These are phyloP conservation scores for Catocala nupta DNA, from an alignment of 2,888 invertebrate species.

Conservation along the genomic window DNA sequence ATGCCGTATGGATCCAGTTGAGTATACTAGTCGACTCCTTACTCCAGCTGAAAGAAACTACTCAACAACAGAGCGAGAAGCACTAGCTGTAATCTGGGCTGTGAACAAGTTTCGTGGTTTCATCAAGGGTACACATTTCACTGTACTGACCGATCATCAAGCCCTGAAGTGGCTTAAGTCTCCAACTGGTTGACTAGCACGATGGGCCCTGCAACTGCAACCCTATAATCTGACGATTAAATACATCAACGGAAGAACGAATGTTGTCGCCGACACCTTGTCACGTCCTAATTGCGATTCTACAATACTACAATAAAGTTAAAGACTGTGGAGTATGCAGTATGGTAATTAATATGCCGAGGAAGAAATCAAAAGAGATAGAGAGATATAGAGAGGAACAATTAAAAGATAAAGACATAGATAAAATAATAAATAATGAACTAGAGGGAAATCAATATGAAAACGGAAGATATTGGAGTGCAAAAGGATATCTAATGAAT, in stretches of 20 bases:
- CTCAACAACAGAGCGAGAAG: constrained; percentile 4
- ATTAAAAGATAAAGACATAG: constrained; percentile 10
- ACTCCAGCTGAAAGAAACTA: constrained; percentile 48
- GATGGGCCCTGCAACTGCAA: constrained; percentile 71
- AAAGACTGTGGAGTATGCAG: constrained; percentile 21
- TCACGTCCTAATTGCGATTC: constrained; percentile 14
- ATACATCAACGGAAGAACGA: constrained; percentile 62
- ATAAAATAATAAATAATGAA: constrained; percentile 7
- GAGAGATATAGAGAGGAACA: constrained; percentile 10
- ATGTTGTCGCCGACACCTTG: constrained; percentile 64
- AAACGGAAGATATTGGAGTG: background rate
- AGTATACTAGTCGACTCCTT: constrained; percentile 48
- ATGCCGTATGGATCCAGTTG: constrained; percentile 20
- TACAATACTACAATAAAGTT: background rate
- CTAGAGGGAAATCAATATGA: constrained; percentile 5
- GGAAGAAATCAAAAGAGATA: background rate
- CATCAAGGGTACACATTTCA: constrained; percentile 57
- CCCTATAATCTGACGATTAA: constrained; percentile 61
- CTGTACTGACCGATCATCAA: constrained; percentile 70
- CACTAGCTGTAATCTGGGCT: constrained; percentile 1
- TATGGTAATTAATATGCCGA: constrained; percentile 7
- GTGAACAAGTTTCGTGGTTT: constrained; percentile 36
- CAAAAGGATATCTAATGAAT: constrained; percentile 4
- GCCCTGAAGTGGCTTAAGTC: constrained; percentile 70
- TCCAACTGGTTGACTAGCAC: constrained; percentile 64